These are phyloP conservation scores for Serranus cabrilla DNA, from an alignment of 2,797 vertebrate genomes.

Conservation along the genomic window DNA sequence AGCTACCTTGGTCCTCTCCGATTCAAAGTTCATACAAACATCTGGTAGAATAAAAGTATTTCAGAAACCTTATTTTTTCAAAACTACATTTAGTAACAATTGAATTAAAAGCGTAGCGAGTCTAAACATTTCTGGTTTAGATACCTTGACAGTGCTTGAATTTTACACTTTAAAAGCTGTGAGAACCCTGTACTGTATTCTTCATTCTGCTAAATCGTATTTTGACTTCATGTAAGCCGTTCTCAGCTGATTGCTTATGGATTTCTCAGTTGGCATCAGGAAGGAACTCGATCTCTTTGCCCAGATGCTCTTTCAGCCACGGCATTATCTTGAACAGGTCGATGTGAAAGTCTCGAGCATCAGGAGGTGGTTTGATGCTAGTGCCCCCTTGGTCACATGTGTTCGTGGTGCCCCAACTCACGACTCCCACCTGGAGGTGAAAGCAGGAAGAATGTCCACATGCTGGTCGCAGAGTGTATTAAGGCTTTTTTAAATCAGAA, in stretches of 20 bases:
- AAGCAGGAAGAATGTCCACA: neutral
- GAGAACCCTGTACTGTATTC: too few relatives aligned
- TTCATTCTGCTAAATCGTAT: neutral
- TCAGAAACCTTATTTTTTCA: too few relatives aligned
- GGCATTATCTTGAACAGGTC: constrained; percentile 81
- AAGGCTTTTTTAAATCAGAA: neutral
- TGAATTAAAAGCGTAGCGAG: too few relatives aligned
- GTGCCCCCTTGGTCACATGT: constrained; percentile 20
- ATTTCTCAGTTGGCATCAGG: constrained; percentile 46
- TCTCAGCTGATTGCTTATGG: neutral
- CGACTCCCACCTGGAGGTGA: constrained; percentile 77
- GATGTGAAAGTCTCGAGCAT: constrained; percentile 86
- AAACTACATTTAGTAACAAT: too few relatives aligned
- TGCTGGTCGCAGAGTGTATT: neutral
- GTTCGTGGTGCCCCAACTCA: constrained; percentile 83
- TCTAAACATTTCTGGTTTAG: too few relatives aligned
- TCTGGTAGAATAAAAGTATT: too few relatives aligned
- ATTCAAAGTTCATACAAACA: too few relatives aligned
- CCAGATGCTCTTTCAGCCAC: constrained; percentile 80
- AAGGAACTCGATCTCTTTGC: constrained; percentile 76
- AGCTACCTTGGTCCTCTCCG: too few relatives aligned
- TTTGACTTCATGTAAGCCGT: neutral
- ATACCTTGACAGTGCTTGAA: too few relatives aligned
- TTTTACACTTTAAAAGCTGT: too few relatives aligned
- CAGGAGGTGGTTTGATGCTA: constrained; percentile 10